Percentiles rank a stretch among this genome's conserved stretches.
These are phyloP conservation scores for Melanotaenia parkinsoni DNA, from an alignment of 2,797 vertebrate genomes.

Conservation along the genomic window DNA sequence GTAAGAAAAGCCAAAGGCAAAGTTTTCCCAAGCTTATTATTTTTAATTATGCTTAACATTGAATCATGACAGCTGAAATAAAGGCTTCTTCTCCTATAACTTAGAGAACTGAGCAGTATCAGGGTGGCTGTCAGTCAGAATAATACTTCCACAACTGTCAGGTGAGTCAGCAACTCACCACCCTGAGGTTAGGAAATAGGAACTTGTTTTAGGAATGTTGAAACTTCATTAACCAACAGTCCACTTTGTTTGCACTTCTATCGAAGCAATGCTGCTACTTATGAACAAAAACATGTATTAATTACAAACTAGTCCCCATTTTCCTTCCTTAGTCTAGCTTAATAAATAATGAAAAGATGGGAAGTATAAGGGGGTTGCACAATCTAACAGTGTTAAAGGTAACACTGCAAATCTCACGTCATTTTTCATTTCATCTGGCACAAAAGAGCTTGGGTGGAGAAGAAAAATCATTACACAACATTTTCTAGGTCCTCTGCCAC, in stretches of 20 bases:
- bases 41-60: too few relatives aligned
- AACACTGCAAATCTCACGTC: background rate
- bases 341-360: too few relatives aligned
- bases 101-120: background rate
- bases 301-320: too few relatives aligned
- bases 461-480: conserved; percentile 60
- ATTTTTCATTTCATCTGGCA: conserved; percentile 35
- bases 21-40: background rate
- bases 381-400: background rate
- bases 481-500: conserved; percentile 32
- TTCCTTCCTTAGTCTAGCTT: background rate
- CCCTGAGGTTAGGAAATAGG: conserved; percentile 66
- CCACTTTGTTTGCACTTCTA: conserved; percentile 28
- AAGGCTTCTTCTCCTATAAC: background rate
- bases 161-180: conserved; percentile 51
- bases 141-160: conserved; percentile 53
- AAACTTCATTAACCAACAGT: conserved; percentile 49
- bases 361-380: background rate
- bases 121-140: conserved; percentile 17
- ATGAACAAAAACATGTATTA: background rate
- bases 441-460: conserved; percentile 65
- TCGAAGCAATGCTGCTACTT: conserved; percentile 30
- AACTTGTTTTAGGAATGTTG: conserved; percentile 62
- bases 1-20: background rate
- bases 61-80: too few relatives aligned